Evolutionary conservation across 2,888 invertebrate genomes (phyloP).

Genomic region (Drosophila testacea): DNA sequence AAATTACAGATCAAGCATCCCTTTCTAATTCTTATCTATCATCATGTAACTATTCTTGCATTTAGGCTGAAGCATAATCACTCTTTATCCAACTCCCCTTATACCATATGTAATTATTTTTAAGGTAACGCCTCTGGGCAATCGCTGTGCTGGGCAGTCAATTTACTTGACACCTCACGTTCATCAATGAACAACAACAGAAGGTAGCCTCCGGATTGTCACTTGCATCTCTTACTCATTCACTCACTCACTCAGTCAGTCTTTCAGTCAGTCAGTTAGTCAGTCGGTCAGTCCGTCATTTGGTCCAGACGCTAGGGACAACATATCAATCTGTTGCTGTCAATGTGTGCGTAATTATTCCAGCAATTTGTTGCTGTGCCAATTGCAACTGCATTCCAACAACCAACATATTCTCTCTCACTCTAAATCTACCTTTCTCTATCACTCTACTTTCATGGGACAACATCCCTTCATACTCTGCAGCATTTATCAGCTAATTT

Average conservation of each 20-base stretch:
- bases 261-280: conserved; percentile 12
- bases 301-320: conserved; percentile 23
- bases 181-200: conserved; percentile 80
- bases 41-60: background rate
- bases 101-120: too few species aligned
- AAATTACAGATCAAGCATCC: too few species aligned
- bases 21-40: too few species aligned
- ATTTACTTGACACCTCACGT: conserved; percentile 84
- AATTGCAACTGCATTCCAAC: conserved; percentile 80
- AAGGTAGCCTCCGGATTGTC: conserved; percentile 58
- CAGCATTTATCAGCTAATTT: background rate
- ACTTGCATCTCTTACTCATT: conserved; percentile 27
- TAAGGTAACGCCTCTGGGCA: conserved; percentile 46
- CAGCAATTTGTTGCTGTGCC: conserved; percentile 83
- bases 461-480: background rate
- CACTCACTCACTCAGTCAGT: conserved; percentile 37
- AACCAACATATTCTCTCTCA: conserved; percentile 6
- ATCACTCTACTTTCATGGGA: background rate
- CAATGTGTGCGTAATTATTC: conserved; percentile 84
- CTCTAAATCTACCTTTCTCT: background rate
- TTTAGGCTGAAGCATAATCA: background rate
- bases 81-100: background rate
- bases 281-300: conserved; percentile 38
- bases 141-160: conserved; percentile 74
- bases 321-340: conserved; percentile 78